Evolutionary conservation across 2,797 vertebrate species (phyloP).

Genomic region (Pipistrellus pygmaeus): DNA sequence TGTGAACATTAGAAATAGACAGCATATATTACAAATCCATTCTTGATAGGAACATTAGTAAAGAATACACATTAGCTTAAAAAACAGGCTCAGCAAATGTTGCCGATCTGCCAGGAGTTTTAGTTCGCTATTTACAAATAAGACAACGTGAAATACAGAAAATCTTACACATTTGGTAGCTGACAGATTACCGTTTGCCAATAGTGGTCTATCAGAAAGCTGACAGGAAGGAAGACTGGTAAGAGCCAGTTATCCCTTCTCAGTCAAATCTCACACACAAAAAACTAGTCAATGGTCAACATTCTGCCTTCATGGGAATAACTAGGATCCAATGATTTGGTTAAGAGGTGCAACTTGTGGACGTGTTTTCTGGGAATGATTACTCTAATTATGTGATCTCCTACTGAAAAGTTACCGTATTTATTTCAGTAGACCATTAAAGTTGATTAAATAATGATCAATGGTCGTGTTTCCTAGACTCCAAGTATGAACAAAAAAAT

Average conservation of each 20-base stretch:
- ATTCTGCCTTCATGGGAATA: conserved; percentile 84
- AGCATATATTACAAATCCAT: conserved; percentile 91
- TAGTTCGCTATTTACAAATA: conserved; percentile 91
- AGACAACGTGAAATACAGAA: conserved; percentile 91
- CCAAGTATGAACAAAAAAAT: conserved; percentile 80
- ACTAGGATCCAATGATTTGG: conserved; percentile 72
- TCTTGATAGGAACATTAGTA: conserved; percentile 90
- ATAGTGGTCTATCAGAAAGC: conserved; percentile 89
- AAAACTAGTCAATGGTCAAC: conserved; percentile 83
- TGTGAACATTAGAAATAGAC: conserved; percentile 90
- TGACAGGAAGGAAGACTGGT: conserved; percentile 89
- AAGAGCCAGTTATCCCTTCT: conserved; percentile 85
- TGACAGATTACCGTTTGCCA: conserved; percentile 88
- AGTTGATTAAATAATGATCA: conserved; percentile 78
- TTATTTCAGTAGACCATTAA: conserved; percentile 58
- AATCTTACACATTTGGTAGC: conserved; percentile 92
- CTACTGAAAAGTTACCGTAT: conserved; percentile 63
- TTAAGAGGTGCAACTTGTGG: conserved; percentile 71
- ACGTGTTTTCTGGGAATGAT: conserved; percentile 69
- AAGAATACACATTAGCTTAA: conserved; percentile 91
- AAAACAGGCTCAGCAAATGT: conserved; percentile 90
- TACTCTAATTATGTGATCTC: conserved; percentile 59
- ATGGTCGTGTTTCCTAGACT: conserved; percentile 79
- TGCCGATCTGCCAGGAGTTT: conserved; percentile 89
- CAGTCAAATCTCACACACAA: conserved; percentile 83